Conservation (phyloP, 2,113 vertebrate genomes). For the Larimichthys polyactis region DNA sequence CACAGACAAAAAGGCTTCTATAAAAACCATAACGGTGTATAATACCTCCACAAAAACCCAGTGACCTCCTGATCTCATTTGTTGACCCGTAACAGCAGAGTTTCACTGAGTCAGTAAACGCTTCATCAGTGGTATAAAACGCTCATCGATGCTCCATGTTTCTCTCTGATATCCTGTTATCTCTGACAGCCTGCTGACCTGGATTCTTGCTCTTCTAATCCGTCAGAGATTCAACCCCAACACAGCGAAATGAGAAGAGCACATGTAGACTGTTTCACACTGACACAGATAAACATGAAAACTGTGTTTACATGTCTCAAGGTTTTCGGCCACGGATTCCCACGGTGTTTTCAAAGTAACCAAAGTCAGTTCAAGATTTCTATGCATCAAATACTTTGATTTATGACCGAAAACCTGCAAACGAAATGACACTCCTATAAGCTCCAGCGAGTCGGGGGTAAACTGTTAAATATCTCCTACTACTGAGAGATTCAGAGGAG, state of each 20-base stretch:
- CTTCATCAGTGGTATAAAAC: slow-evolving; percentile 32
- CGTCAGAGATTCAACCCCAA: slow-evolving; percentile 7
- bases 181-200: slow-evolving; percentile 45
- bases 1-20: slow-evolving; percentile 20
- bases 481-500: no score
- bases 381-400: no score
- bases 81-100: slow-evolving; percentile 47
- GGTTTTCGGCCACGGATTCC: not conserved
- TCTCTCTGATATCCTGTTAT: slow-evolving; percentile 46
- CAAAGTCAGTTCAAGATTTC: no score
- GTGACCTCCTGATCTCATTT: slow-evolving; percentile 50
- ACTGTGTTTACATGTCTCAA: not conserved
- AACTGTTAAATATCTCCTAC: no score
- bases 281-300: not conserved
- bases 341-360: not conserved
- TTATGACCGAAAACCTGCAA: no score
- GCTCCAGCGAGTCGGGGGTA: no score
- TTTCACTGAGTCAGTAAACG: slow-evolving; percentile 25
- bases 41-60: not conserved
- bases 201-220: slow-evolving; percentile 41
- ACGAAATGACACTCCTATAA: no score
- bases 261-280: not conserved
- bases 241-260: not conserved
- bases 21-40: slow-evolving; percentile 35
- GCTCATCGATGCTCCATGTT: not conserved